Evolutionary conservation across 2,888 invertebrate species (phyloP).

Genomic region (Noctua fimbriata): DNA sequence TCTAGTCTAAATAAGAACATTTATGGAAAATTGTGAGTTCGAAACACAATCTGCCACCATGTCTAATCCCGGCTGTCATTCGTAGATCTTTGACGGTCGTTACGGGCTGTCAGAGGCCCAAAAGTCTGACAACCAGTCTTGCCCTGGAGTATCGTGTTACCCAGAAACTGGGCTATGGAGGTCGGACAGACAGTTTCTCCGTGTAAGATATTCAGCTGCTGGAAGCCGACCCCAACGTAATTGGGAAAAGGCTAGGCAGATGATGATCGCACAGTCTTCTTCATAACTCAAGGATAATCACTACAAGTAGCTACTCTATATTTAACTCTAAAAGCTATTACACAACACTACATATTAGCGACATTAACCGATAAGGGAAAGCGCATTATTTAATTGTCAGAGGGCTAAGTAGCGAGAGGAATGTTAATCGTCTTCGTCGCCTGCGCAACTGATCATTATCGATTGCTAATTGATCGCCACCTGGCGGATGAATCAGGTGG

Average conservation of each 20-base stretch:
- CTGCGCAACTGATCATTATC: conserved; percentile 79
- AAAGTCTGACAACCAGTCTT: background rate
- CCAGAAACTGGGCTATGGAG: background rate
- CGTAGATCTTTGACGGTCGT: background rate
- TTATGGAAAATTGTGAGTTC: background rate
- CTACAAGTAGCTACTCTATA: background rate
- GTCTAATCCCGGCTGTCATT: background rate
- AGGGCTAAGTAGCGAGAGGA: conserved; percentile 74
- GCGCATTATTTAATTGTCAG: conserved; percentile 81
- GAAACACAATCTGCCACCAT: background rate
- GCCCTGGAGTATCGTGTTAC: background rate
- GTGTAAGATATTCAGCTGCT: background rate
- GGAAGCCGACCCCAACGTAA: background rate
- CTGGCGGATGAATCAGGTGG: conserved; percentile 68
- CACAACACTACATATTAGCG: conserved; percentile 63
- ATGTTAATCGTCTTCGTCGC: conserved; percentile 77
- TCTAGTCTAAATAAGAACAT: too few relatives aligned
- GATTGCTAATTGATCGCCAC: conserved; percentile 74
- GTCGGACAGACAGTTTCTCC: background rate
- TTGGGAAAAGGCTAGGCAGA: background rate
- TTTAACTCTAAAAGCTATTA: conserved; percentile 35
- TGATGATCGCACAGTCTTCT: background rate
- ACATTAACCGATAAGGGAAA: conserved; percentile 76
- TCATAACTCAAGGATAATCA: background rate
- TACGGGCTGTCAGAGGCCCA: background rate